phyloP scores from a whole-genome alignment of 2,888 invertebrate species.

The Nomada hirtipes region DNA sequence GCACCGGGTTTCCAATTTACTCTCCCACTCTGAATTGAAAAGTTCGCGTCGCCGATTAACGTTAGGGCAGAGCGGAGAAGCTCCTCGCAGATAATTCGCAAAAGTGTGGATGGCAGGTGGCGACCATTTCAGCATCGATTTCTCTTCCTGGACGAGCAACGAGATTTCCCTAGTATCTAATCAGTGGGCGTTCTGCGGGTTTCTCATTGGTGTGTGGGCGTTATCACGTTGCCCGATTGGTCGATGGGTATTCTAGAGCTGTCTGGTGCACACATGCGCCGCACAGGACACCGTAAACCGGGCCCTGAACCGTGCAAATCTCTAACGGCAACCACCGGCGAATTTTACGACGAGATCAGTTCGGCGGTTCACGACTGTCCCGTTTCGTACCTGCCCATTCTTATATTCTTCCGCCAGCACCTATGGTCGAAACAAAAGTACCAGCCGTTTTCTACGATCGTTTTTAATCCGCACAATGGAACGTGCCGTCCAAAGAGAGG shows the following conservation, averaged over 20 bases:
- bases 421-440: no score
- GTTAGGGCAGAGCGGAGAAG: not conserved
- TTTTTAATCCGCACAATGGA: no score
- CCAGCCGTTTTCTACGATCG: no score
- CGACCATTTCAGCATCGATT: constrained; percentile 72
- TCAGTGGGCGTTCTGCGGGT: constrained; percentile 82
- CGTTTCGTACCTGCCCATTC: not conserved
- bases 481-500: no score
- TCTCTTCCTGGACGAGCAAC: constrained; percentile 64
- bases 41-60: not conserved
- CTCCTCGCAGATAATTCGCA: constrained; percentile 24
- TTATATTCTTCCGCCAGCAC: no score
- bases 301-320: constrained; percentile 58
- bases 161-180: constrained; percentile 78
- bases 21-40: not conserved
- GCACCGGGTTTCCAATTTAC: not conserved
- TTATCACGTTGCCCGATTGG: constrained; percentile 77
- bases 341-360: constrained; percentile 1
- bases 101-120: constrained; percentile 43
- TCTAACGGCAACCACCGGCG: constrained; percentile 36
- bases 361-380: not conserved
- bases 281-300: constrained; percentile 37
- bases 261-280: constrained; percentile 65
- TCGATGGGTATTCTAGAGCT: constrained; percentile 59
- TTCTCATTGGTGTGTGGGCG: constrained; percentile 82